Base-by-base conservation (phyloP, 2,797 vertebrate genomes). In the Nasua narica region DNA sequence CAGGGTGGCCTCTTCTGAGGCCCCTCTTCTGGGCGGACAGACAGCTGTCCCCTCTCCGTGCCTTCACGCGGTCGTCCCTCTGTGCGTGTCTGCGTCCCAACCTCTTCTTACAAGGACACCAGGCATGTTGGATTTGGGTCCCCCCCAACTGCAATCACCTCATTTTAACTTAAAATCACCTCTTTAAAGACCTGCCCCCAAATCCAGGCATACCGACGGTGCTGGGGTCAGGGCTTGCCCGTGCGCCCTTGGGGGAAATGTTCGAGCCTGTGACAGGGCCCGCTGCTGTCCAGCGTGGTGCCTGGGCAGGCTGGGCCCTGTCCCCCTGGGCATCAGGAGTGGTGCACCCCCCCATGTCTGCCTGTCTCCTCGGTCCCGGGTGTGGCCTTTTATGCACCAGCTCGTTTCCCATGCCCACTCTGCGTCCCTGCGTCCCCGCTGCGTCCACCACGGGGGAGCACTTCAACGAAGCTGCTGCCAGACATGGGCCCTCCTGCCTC, bases 211-310 rank as follows among this genome's bases (percentile, higher is more conserved):
- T 25, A 1, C n/a, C 7, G 54, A 37, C 46, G 32, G 50, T 35
- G 52, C 58, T 0, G 0, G 40, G 48, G 19, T 37, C 5, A 12
- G 69, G 35, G 21, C 60, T 70, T 62, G 27, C 27, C 9, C 10
- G 0, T 25, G 16, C 27, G 46, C 25, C 25, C 32, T 7, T 37
- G 27, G 25, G 43, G 87, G 21, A 56, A 21, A 2, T 3, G 5
- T 8, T 29, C 58, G n/a, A n/a, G 14, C 35, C 48, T 13, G 0
- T 1, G 29, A 15, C 46, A 54, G 79, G 54, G 48, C 27, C 43
- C 25, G 60, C 48, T 0, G 3, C 21, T 18, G 21, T 29, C 52
- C 2, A 0, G 56, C 2, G 0, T 35, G 0, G 1, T 1, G 5
- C 78, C 43, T 0, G 0, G n/a, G 19, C 23, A 16, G 37, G 56